Evolutionary conservation across 1,140 invertebrate genomes (phyloP).

Genomic region (Ceratitis capitata): DNA sequence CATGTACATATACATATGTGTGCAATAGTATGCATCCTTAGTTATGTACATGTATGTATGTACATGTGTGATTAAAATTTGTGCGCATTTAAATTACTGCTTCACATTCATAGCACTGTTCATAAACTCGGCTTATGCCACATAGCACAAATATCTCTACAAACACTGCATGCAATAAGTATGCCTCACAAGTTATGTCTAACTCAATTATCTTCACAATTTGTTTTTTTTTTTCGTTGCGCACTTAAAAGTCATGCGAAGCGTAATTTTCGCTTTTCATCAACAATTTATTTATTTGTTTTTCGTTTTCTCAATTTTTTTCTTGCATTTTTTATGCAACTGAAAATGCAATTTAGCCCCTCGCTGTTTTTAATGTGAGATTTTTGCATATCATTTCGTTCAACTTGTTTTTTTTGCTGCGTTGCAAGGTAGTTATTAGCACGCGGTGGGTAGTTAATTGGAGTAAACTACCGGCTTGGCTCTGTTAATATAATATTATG

Average conservation of each 20-base stretch:
- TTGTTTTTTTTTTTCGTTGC: neutral
- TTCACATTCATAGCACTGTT: neutral
- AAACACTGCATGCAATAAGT: conserved; percentile 11
- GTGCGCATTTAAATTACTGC: conserved; percentile 9
- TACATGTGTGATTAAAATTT: neutral
- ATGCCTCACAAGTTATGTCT: neutral
- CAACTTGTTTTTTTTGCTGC: neutral
- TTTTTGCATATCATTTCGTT: conserved; percentile 24
- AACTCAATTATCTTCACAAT: neutral
- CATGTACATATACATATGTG: neutral
- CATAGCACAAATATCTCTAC: neutral
- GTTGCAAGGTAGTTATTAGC: neutral
- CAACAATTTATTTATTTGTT: neutral
- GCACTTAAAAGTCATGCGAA: conserved; percentile 25
- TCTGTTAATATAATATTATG: neutral
- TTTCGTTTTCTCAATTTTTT: neutral
- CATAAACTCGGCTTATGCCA: neutral
- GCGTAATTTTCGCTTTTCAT: conserved; percentile 29
- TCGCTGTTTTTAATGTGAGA: neutral
- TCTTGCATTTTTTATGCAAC: neutral
- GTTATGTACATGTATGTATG: neutral
- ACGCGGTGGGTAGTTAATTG: neutral
- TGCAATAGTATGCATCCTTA: neutral
- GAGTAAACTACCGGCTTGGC: conserved; percentile 14
- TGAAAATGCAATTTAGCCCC: conserved; percentile 19